Percentiles rank a stretch among this genome's conserved stretches.
These are phyloP conservation scores for Tipula unca DNA, from an alignment of 2,888 invertebrate species.

Conservation along the genomic window DNA sequence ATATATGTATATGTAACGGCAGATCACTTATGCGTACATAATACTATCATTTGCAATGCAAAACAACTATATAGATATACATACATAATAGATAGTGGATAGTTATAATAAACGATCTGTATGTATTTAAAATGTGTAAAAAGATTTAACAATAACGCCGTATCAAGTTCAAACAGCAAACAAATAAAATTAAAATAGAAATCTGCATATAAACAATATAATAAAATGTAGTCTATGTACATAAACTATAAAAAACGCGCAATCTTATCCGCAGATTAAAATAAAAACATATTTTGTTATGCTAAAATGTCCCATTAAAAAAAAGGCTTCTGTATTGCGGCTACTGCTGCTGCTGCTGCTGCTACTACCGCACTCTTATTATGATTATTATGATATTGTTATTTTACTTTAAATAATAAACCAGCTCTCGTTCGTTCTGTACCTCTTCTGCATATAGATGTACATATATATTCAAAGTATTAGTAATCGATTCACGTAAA, in stretches of 20 bases:
- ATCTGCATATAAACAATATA: background rate
- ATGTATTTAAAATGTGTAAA: background rate
- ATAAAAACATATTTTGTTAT: conserved; percentile 14
- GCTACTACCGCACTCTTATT: no score
- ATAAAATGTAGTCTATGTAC: no score
- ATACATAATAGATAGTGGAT: no score
- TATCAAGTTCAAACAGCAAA: background rate
- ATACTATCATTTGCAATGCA: background rate
- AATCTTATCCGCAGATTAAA: background rate
- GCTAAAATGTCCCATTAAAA: conserved; percentile 14
- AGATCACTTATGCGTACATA: background rate
- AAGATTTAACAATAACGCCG: background rate
- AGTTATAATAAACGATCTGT: background rate
- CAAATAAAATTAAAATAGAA: background rate
- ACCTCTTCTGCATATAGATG: background rate
- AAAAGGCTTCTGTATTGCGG: background rate
- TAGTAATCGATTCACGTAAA: conserved; percentile 14
- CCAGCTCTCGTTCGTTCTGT: background rate
- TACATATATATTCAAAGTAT: background rate
- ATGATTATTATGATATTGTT: background rate
- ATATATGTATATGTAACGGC: background rate
- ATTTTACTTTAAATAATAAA: background rate
- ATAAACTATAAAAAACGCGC: background rate
- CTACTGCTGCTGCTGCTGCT: no score
- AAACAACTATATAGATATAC: background rate